A percentile compares a stretch with the other conserved stretches of the same genome.
phyloP scores from a whole-genome alignment of 2,888 invertebrate genomes.

The Altica lythri region DNA sequence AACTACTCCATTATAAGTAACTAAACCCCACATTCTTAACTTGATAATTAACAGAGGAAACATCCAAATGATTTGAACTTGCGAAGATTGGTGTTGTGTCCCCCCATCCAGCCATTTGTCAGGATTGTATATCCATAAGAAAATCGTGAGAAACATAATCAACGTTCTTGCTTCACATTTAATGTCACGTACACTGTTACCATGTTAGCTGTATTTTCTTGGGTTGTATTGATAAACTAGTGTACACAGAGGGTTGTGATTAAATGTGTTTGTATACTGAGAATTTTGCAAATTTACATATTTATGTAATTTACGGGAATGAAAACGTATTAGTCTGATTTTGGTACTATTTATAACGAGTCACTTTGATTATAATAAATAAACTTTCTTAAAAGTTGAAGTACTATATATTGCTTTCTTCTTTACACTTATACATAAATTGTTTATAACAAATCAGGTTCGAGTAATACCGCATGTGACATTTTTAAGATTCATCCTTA shows the following conservation, averaged over 20 bases:
- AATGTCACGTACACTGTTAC: constrained; percentile 13
- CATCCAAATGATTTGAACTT: constrained; percentile 27
- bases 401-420: too few species aligned
- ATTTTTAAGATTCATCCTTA: too few species aligned
- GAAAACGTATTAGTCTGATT: too few species aligned
- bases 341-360: too few species aligned
- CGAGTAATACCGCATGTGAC: too few species aligned
- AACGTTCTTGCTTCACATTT: constrained; percentile 17
- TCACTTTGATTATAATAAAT: too few species aligned
- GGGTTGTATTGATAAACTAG: constrained; percentile 9
- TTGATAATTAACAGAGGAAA: constrained; percentile 17
- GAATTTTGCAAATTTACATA: constrained; percentile 2
- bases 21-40: constrained; percentile 4
- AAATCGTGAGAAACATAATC: constrained; percentile 28
- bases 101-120: constrained; percentile 35
- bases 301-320: neutral
- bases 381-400: too few species aligned
- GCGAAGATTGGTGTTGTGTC: constrained; percentile 14
- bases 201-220: too few species aligned
- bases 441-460: too few species aligned
- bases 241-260: constrained; percentile 5
- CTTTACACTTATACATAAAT: too few species aligned
- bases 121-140: constrained; percentile 38
- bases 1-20: too few species aligned
- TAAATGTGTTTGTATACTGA: neutral